These are phyloP conservation scores for Proctacanthus coquilletti DNA, from an alignment of 1,140 invertebrate genomes.

Conservation along the genomic window DNA sequence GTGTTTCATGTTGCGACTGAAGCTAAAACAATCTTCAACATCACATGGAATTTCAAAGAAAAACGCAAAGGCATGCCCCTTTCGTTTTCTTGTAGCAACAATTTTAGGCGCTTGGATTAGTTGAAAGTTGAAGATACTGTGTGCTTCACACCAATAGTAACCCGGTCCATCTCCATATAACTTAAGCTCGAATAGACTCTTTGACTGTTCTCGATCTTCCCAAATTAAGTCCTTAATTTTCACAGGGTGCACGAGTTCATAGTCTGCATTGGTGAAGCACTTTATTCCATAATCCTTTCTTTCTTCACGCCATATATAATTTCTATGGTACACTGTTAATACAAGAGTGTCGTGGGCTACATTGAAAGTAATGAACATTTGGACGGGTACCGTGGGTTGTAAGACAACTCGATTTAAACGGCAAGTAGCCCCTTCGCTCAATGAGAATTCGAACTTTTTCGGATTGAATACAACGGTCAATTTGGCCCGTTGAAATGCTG, in stretches of 20 bases:
- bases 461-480: too few species aligned
- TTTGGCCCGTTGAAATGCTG: too few species aligned
- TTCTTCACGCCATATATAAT: slow-evolving; percentile 16
- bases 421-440: neutral
- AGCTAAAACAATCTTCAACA: neutral
- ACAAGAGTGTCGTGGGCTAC: slow-evolving; percentile 9
- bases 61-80: slow-evolving; percentile 23
- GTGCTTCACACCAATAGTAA: slow-evolving; percentile 33
- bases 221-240: slow-evolving; percentile 15
- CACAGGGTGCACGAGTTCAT: slow-evolving; percentile 12
- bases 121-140: slow-evolving; percentile 16
- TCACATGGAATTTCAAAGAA: slow-evolving; percentile 7
- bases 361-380: slow-evolving; percentile 16
- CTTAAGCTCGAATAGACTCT: slow-evolving; percentile 19
- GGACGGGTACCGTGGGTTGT: slow-evolving; percentile 4
- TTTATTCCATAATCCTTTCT: slow-evolving; percentile 14
- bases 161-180: slow-evolving; percentile 22
- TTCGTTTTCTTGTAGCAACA: slow-evolving; percentile 15
- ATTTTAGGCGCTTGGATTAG: slow-evolving; percentile 11
- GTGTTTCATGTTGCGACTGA: neutral
- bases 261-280: slow-evolving; percentile 24
- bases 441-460: too few species aligned
- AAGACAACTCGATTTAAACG: slow-evolving; percentile 1
- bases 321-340: slow-evolving; percentile 17
- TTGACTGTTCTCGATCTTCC: slow-evolving; percentile 13